Evolutionary conservation across 2,113 vertebrate species (phyloP), one percentile per base, ranked within the genome.

Genomic region (Galeopterus variegatus): DNA sequence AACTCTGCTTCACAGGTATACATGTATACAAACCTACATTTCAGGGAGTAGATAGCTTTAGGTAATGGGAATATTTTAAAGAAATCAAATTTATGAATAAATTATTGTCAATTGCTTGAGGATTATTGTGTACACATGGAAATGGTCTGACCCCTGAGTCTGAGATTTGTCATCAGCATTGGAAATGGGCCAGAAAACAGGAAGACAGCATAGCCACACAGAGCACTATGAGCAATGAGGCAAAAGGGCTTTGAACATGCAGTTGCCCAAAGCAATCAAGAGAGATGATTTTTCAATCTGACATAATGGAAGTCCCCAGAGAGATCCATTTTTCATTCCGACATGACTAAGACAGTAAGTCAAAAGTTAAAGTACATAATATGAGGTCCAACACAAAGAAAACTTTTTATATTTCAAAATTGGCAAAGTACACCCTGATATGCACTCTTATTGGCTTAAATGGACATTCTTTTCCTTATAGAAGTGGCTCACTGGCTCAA

Each of bases 271-370:
- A 97, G 97, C 97, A 98, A 89, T 97, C 95, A 96, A 86, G 95
- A 92, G 75, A 95, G 90, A 97, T 95, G 79, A 97, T 97, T 97
- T 98, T 96, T 98, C 98, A 98, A 81, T 94, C 50, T 98, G 97
- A 98, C 93, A 98, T 93, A 96, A 95, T 97, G 87, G 92, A 98
- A 97, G 89, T 97, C 96, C 92, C 95, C 94, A 92, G 92, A 95
- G 97, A 97, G 70, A 97, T 67, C 41, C 89, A 98, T 98, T 98
- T 98, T 96, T 98, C 96, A 97, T 95, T 94, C 69, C 0, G 33
- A 98, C 96, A 97, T 95, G 96, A 92, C 96, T 95, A 92, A 97
- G 95, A 98, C 96, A 97, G 93, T 97, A 97, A 98, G 89, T 96
- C 96, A 98, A 97, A 98, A 96, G 89, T 85, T 96, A 97, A 95